phyloP scores from a whole-genome alignment of 2,797 vertebrate genomes.

The Notolepis coatsorum region DNA sequence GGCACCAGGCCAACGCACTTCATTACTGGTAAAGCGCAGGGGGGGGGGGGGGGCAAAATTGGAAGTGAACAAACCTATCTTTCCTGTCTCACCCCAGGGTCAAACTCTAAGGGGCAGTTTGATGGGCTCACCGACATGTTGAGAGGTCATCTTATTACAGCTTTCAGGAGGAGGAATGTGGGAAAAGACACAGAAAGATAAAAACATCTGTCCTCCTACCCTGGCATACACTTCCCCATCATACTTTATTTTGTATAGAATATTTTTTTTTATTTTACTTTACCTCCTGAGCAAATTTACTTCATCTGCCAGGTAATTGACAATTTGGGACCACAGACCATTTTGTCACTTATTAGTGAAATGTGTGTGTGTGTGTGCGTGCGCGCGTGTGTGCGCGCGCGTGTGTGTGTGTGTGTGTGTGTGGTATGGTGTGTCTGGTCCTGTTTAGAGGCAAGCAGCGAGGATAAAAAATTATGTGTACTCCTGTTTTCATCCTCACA shows the following conservation, averaged over 20 bases:
- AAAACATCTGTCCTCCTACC: constrained; percentile 70
- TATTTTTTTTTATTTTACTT: constrained; percentile 83
- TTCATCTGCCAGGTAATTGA: constrained; percentile 79
- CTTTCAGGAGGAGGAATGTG: constrained; percentile 83
- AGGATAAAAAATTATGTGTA: too few relatives aligned
- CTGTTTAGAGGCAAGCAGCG: too few relatives aligned
- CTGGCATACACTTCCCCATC: constrained; percentile 65
- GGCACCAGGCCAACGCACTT: constrained; percentile 89
- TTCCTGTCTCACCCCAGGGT: constrained; percentile 83
- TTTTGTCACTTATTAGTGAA: background rate
- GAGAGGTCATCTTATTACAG: constrained; percentile 86
- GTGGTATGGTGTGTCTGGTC: too few relatives aligned
- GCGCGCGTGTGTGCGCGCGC: too few relatives aligned
- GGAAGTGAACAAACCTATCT: constrained; percentile 84
- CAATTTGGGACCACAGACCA: constrained; percentile 58
- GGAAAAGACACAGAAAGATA: constrained; percentile 85
- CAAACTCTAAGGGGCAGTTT: constrained; percentile 83
- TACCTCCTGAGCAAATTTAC: constrained; percentile 81
- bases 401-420: too few relatives aligned
- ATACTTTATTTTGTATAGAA: too few relatives aligned
- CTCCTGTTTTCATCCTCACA: too few relatives aligned
- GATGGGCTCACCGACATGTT: constrained; percentile 82
- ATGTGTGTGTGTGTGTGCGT: too few relatives aligned
- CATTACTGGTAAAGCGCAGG: constrained; percentile 82
- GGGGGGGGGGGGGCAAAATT: constrained; percentile 78